Conservation (phyloP, 2,113 vertebrate species). For the Andinoacara biseriatus region DNA sequence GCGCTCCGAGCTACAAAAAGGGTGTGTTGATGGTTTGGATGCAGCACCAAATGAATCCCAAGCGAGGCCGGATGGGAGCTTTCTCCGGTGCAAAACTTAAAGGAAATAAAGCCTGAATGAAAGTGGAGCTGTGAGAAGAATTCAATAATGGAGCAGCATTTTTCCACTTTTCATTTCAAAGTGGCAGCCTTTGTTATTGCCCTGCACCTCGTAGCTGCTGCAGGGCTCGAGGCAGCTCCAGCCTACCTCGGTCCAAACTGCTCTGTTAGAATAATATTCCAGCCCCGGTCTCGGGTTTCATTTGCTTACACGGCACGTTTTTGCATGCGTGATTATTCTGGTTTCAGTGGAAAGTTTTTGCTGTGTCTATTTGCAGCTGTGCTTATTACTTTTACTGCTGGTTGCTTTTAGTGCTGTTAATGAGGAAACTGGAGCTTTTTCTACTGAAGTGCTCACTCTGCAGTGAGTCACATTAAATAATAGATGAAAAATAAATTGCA, state of each 20-base stretch:
- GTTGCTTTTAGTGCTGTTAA: constrained; percentile 12
- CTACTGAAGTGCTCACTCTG: background rate
- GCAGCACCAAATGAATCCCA: constrained; percentile 26
- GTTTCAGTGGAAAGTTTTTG: constrained; percentile 5
- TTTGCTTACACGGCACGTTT: constrained; percentile 14
- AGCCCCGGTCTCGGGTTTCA: background rate
- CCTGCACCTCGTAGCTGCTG: constrained; percentile 9
- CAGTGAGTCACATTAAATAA: background rate
- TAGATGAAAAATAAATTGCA: constrained; percentile 1
- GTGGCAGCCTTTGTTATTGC: background rate
- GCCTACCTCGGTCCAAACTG: constrained; percentile 2
- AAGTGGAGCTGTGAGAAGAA: background rate
- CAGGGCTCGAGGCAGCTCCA: background rate
- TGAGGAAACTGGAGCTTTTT: constrained; percentile 7
- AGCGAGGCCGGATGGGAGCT: constrained; percentile 32
- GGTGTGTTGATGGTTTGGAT: constrained; percentile 1
- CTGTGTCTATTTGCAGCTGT: constrained; percentile 10
- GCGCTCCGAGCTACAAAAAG: constrained; percentile 17
- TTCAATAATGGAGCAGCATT: constrained; percentile 14
- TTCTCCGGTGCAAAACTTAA: background rate
- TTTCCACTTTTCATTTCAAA: constrained; percentile 20
- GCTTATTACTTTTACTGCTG: constrained; percentile 8
- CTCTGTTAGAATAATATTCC: background rate
- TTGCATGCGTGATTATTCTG: constrained; percentile 5
- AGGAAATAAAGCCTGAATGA: constrained; percentile 14